These are phyloP conservation scores for Muscicapa adusta DNA, from an alignment of 2,113 vertebrate genomes.

Conservation along the genomic window DNA sequence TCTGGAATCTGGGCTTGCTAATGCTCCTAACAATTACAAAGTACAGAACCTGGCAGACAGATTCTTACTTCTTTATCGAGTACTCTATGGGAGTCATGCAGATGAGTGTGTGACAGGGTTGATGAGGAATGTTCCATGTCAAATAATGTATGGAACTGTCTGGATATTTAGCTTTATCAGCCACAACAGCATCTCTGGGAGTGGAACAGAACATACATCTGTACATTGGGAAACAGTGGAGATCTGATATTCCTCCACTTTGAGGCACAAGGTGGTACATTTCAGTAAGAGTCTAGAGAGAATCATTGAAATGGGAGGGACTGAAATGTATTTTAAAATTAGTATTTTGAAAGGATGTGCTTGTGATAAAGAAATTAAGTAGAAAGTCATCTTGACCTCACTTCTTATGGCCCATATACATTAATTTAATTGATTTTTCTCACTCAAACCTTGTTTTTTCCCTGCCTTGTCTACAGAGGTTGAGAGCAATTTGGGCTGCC, in stretches of 20 bases:
- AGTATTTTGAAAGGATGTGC: neutral
- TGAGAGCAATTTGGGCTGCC: neutral
- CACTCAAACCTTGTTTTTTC: neutral
- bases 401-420: neutral
- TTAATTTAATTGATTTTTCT: neutral
- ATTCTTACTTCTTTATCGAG: neutral
- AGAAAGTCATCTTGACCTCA: neutral
- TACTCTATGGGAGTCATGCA: neutral
- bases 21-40: neutral
- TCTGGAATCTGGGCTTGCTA: conserved; percentile 6
- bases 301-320: neutral
- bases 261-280: neutral
- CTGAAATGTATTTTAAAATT: neutral
- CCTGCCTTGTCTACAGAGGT: neutral
- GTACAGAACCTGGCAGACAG: neutral
- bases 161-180: neutral
- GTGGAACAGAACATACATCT: neutral
- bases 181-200: neutral
- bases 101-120: neutral
- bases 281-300: neutral
- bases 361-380: neutral
- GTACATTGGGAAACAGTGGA: neutral
- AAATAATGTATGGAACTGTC: neutral
- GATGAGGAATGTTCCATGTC: neutral
- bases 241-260: neutral